Percentiles rank a stretch among this genome's conserved stretches.
These are phyloP conservation scores for Aleadryas rufinucha DNA, from an alignment of 2,113 vertebrate species.

Conservation along the genomic window DNA sequence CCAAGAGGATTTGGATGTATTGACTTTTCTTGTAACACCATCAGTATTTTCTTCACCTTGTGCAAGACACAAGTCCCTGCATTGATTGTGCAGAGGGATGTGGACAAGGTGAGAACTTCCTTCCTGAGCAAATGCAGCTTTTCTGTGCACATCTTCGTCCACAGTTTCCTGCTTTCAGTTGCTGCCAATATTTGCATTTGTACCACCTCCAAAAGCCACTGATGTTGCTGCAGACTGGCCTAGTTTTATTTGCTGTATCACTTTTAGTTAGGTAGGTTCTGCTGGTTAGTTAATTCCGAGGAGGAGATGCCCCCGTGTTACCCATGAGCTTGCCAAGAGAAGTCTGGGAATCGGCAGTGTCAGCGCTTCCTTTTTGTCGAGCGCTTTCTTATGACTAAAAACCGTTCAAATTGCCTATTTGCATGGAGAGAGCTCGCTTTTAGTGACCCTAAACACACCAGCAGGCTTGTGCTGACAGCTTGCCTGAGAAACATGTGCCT, in stretches of 20 bases:
- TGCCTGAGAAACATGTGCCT: background rate
- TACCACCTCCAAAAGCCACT: background rate
- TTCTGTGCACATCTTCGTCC: background rate
- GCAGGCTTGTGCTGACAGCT: background rate
- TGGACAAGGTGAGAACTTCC: constrained; percentile 46
- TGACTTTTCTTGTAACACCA: background rate
- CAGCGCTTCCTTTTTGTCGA: background rate
- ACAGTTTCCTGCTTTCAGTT: constrained; percentile 3
- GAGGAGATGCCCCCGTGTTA: background rate
- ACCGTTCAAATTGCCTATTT: background rate
- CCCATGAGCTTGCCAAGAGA: background rate
- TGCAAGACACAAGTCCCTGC: background rate
- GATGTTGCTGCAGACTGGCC: background rate
- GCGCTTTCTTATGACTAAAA: background rate
- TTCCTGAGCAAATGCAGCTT: constrained; percentile 39
- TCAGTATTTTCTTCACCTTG: background rate
- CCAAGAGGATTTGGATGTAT: background rate
- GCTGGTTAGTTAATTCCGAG: background rate
- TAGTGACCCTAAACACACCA: background rate
- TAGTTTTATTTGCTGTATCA: background rate
- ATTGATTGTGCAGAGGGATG: constrained; percentile 32
- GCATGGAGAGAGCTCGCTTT: background rate
- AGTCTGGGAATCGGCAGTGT: background rate
- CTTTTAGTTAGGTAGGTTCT: background rate
- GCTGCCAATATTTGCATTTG: background rate